A percentile compares a stretch with the other conserved stretches of the same genome.
These are phyloP conservation scores for Umimayanthus chanpuru DNA, from an alignment of 92 coral and sea anemone genomes.

Conservation along the genomic window DNA sequence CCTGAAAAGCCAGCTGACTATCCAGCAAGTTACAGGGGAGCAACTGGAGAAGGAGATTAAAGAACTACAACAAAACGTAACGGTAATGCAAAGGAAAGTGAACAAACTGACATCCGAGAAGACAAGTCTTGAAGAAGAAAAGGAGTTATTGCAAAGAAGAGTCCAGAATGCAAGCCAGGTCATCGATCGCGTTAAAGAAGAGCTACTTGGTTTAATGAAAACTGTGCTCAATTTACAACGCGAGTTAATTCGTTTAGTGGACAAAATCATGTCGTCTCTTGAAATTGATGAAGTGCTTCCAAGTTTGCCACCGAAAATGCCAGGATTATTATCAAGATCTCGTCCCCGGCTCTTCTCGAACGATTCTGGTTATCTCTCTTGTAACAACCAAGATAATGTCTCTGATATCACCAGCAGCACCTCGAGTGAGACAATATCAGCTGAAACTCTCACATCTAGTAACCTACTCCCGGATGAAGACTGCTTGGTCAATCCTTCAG, in stretches of 20 bases:
- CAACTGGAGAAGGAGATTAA: constrained; percentile 63
- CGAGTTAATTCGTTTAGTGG: constrained; percentile 74
- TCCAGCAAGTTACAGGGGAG: constrained; percentile 67
- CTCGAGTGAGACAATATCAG: constrained; percentile 61
- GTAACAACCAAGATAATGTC: constrained; percentile 52
- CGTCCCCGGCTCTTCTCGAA: constrained; percentile 49
- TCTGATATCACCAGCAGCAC: constrained; percentile 72
- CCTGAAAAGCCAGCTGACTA: constrained; percentile 66
- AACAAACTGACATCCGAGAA: constrained; percentile 66
- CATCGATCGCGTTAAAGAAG: constrained; percentile 79
- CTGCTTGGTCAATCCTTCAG: constrained; percentile 82
- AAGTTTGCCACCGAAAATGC: constrained; percentile 39
- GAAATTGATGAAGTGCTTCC: constrained; percentile 59
- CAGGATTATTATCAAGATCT: constrained; percentile 40
- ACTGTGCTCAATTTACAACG: constrained; percentile 81
- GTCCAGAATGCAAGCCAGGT: constrained; percentile 77
- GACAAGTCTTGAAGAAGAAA: constrained; percentile 76
- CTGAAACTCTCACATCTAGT: constrained; percentile 54
- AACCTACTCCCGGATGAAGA: constrained; percentile 76
- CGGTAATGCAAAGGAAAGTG: constrained; percentile 62
- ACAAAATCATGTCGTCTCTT: constrained; percentile 65
- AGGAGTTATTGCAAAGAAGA: constrained; percentile 66
- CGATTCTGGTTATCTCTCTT: constrained; percentile 67
- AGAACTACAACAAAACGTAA: constrained; percentile 73
- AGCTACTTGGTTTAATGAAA: constrained; percentile 77